Conservation (phyloP, 1,140 invertebrate species). For the Rhyacophila brunnea region DNA sequence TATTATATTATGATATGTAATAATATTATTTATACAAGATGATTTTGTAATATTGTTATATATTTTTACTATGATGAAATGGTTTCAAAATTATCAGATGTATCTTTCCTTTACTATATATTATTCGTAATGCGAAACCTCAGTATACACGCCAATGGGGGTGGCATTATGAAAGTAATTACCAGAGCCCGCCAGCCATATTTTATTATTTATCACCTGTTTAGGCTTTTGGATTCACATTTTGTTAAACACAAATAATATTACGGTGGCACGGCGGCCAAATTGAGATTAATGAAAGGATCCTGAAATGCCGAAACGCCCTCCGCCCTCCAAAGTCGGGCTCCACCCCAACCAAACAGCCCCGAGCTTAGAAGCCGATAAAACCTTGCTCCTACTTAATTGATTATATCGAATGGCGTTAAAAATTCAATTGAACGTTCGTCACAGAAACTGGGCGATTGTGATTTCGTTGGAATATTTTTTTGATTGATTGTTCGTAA, state of each 20-base stretch:
- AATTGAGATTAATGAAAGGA: constrained; percentile 25
- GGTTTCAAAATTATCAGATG: too few species aligned
- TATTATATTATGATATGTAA: too few species aligned
- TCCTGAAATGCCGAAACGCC: too few species aligned
- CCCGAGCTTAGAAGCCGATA: constrained; percentile 6
- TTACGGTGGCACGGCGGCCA: background rate
- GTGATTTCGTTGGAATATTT: background rate
- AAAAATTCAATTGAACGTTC: background rate
- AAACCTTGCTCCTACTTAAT: constrained; percentile 6
- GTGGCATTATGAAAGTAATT: background rate
- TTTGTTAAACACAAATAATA: constrained; percentile 10
- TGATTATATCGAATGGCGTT: background rate
- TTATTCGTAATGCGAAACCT: too few species aligned
- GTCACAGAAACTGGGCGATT: background rate
- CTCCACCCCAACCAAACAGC: too few species aligned
- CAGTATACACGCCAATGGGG: too few species aligned
- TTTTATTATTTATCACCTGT: constrained; percentile 13
- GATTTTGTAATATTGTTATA: too few species aligned
- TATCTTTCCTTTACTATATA: too few species aligned
- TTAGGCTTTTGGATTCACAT: background rate
- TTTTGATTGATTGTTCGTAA: too few species aligned
- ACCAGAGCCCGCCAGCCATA: background rate
- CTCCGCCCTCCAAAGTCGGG: too few species aligned
- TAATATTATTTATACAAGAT: too few species aligned
- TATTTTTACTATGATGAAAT: too few species aligned